Base-by-base conservation (phyloP, 2,888 invertebrate genomes). In the Dicranocentrus wangi region DNA sequence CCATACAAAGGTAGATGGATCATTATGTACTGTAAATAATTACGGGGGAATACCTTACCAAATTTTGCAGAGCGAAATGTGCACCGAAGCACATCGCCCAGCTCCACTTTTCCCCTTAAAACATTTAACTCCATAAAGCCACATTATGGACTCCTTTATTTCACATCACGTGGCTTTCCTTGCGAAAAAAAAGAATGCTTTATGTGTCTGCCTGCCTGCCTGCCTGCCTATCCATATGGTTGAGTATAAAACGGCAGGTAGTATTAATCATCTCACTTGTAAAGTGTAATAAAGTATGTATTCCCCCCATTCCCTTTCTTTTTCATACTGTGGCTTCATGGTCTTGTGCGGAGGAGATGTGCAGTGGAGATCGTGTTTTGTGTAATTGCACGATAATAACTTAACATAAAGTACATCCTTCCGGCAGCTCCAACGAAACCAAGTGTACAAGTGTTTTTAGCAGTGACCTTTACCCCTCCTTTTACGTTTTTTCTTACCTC, bases 41-140 rank as follows among this genome's bases (percentile, higher is more conserved):
- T 80, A 73, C 69, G 73, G 80, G 80, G 79, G 69, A 69, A 66
- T 79, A 58, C 65, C 71, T 71, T 27, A 63, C 17, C n/a, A n/a
- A 65, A 42, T 32, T 43, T 55, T 17, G 17, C 47, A 47, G 15
- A n/a, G 47, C 8, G 15, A 17, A 43, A 2, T 28, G 70, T 60
- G 58, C 70, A 71, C 21, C 70, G 42, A 71, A 71, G 58, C 70
- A 71, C 28, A 43, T 7, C 19, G 15, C 17, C 25, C 23, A 66
- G 47, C 65, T 42, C 65, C 65, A 42, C 58, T 15, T 65, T 43
- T 32, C 32, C 23, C n/a, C 13, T 63, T 19, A 32, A 63, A 42
- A 63, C 28, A 25, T 47, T 47, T 66, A 43, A 43, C 47, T 23
- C 7, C 25, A 7, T 23, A 17, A 53, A 5, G 2, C 19, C 19